Evolutionary conservation across 1,140 invertebrate genomes (phyloP).

Genomic region (Heliconius congener): DNA sequence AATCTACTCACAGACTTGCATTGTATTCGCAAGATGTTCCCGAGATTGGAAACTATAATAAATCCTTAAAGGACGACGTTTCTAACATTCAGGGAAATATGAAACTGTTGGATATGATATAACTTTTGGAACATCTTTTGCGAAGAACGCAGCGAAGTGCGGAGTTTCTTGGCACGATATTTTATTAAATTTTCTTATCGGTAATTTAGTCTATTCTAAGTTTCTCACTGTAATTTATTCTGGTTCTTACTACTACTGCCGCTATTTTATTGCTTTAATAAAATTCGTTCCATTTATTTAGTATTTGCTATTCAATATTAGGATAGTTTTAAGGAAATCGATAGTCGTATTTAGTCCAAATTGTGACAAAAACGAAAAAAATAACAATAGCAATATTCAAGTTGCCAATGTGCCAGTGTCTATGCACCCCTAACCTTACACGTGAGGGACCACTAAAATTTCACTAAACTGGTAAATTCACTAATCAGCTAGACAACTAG

Average conservation of each 20-base stretch:
- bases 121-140: conserved; percentile 17
- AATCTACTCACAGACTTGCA: conserved; percentile 27
- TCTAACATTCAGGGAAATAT: conserved; percentile 25
- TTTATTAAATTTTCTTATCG: conserved; percentile 18
- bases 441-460: conserved; percentile 71
- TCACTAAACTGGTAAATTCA: conserved; percentile 71
- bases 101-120: conserved; percentile 16
- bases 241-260: neutral
- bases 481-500: conserved; percentile 70
- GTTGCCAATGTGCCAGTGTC: conserved; percentile 68
- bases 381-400: conserved; percentile 39
- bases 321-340: neutral
- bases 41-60: conserved; percentile 33
- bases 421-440: conserved; percentile 62
- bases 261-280: neutral
- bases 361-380: conserved; percentile 12
- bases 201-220: neutral
- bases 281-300: neutral
- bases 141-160: neutral
- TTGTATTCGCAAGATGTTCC: conserved; percentile 35
- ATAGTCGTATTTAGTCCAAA: neutral
- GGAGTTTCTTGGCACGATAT: conserved; percentile 23
- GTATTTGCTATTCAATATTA: neutral
- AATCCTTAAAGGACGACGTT: conserved; percentile 30
- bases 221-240: neutral